Evolutionary conservation across 1,140 invertebrate genomes (phyloP).

Genomic region (Asobara japonica): DNA sequence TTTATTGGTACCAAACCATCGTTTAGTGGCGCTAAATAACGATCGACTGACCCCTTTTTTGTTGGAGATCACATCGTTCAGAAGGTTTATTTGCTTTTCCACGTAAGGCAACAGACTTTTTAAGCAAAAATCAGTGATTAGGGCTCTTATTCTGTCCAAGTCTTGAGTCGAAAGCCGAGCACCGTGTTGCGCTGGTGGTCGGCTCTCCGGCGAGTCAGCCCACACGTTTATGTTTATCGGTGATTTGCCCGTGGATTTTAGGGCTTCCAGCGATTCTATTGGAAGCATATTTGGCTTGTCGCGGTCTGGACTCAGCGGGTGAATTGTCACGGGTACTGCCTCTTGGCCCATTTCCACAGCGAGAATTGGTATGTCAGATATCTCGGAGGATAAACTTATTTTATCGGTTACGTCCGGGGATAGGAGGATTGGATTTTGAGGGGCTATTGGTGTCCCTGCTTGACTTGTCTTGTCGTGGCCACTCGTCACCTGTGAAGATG

Average conservation of each 20-base stretch:
- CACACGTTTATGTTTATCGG: conserved; percentile 72
- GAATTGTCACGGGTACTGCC: conserved; percentile 65
- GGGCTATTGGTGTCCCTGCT: conserved; percentile 56
- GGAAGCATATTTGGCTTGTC: conserved; percentile 53
- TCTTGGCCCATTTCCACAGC: conserved; percentile 67
- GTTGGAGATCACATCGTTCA: conserved; percentile 86
- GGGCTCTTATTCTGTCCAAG: conserved; percentile 83
- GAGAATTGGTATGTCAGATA: conserved; percentile 42
- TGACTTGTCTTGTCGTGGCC: conserved; percentile 62
- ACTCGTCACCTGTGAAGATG: no score
- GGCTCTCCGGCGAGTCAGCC: conserved; percentile 67
- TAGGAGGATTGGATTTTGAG: conserved; percentile 46
- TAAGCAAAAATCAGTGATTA: conserved; percentile 90
- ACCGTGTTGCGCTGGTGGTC: conserved; percentile 71
- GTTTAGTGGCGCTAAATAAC: conserved; percentile 90
- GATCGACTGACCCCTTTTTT: conserved; percentile 93
- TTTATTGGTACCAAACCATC: conserved; percentile 93
- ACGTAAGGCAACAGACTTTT: conserved; percentile 89
- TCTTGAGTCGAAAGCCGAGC: conserved; percentile 81
- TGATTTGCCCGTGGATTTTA: conserved; percentile 62
- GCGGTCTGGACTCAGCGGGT: conserved; percentile 72
- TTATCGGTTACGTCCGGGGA: conserved; percentile 53
- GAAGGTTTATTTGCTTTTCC: conserved; percentile 83
- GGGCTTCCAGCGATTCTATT: not conserved
- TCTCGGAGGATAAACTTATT: conserved; percentile 54